A percentile compares a stretch with the other conserved stretches of the same genome.
Conservation (phyloP, 2,888 invertebrate species). For the Tachina grossa region DNA sequence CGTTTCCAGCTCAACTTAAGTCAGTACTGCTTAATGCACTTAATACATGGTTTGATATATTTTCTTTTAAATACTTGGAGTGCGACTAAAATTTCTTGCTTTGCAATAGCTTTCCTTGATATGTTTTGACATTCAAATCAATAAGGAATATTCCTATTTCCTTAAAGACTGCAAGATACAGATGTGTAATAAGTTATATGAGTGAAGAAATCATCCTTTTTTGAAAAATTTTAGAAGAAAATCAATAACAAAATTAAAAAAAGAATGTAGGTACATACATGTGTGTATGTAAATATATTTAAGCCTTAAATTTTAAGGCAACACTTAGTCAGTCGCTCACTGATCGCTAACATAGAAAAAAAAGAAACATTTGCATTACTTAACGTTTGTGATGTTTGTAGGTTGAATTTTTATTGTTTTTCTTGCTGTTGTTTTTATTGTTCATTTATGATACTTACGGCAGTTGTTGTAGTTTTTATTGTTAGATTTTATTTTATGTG, state of each 20-base stretch:
- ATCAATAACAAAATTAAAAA: background rate
- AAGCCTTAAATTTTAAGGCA: background rate
- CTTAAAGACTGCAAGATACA: too few relatives aligned
- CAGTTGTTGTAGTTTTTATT: conserved; percentile 25
- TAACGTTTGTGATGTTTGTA: conserved; percentile 33
- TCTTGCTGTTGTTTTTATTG: conserved; percentile 25
- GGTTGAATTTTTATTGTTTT: conserved; percentile 28
- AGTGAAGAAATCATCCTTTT: background rate
- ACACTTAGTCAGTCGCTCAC: conserved; percentile 64
- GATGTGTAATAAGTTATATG: background rate
- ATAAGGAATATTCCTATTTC: conserved; percentile 2
- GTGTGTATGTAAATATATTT: background rate
- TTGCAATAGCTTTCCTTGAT: background rate
- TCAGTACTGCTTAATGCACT: too few relatives aligned
- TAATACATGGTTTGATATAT: too few relatives aligned
- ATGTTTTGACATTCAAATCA: background rate
- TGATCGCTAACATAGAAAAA: conserved; percentile 73
- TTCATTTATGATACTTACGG: conserved; percentile 33
- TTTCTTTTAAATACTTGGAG: background rate
- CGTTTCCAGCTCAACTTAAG: too few relatives aligned
- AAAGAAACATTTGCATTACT: conserved; percentile 9
- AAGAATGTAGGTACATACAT: background rate
- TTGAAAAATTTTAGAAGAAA: background rate
- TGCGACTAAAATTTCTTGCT: background rate
- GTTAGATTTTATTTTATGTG: conserved; percentile 63